Percentiles rank a stretch among this genome's conserved stretches.
phyloP scores from a whole-genome alignment of 2,113 vertebrate genomes.

The Acanthisitta chloris region DNA sequence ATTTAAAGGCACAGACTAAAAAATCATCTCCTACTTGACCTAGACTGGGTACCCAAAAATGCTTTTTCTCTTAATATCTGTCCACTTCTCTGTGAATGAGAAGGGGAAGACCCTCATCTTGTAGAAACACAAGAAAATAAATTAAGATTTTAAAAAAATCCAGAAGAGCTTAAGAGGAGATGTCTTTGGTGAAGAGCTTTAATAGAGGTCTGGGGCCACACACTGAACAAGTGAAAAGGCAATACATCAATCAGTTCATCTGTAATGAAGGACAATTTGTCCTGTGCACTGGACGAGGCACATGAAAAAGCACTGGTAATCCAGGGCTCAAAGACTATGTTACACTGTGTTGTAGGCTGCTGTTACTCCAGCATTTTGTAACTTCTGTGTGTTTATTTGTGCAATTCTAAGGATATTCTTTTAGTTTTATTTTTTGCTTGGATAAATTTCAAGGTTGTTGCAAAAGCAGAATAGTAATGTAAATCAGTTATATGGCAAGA shows the following conservation, averaged over 20 bases:
- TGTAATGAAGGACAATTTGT: neutral
- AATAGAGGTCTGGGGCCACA: constrained; percentile 11
- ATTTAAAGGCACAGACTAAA: constrained; percentile 18
- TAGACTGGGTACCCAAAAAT: constrained; percentile 1
- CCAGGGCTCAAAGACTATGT: neutral
- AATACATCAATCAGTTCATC: neutral
- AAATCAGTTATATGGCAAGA: neutral
- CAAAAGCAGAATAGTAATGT: neutral
- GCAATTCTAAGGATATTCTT: neutral
- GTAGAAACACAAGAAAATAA: constrained; percentile 56
- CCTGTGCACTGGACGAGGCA: neutral
- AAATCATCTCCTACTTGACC: constrained; percentile 44
- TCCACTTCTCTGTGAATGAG: constrained; percentile 19
- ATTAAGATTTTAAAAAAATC: neutral
- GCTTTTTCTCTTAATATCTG: constrained; percentile 5
- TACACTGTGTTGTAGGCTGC: neutral
- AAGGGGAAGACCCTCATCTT: constrained; percentile 26
- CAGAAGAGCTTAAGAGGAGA: constrained; percentile 24
- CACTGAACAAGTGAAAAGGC: neutral
- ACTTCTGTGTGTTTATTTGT: neutral
- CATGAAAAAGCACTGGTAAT: neutral
- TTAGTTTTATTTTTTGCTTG: neutral
- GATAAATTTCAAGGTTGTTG: neutral
- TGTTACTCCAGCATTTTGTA: neutral
- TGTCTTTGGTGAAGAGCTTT: constrained; percentile 17